Percentiles rank a stretch among this genome's conserved stretches.
phyloP scores from a whole-genome alignment of 2,797 vertebrate genomes.

The Chrosomus eos region DNA sequence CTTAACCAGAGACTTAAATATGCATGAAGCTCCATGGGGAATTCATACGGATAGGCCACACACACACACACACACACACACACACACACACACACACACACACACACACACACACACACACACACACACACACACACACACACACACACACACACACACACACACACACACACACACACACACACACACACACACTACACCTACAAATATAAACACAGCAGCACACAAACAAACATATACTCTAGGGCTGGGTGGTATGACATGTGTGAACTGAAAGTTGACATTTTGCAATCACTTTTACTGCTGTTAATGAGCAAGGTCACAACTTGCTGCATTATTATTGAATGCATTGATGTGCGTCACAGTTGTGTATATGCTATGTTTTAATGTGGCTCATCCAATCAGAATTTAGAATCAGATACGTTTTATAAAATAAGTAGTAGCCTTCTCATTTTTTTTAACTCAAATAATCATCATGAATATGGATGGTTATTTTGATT shows the following conservation, averaged over 20 bases:
- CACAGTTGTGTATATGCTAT: background rate
- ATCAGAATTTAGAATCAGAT: background rate
- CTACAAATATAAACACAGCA: background rate
- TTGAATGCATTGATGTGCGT: background rate
- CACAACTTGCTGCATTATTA: background rate
- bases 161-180: slow-evolving; percentile 38
- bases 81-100: slow-evolving; percentile 27
- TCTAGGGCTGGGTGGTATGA: background rate
- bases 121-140: slow-evolving; percentile 30
- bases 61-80: slow-evolving; percentile 34
- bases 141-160: slow-evolving; percentile 20
- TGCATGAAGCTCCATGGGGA: slow-evolving; percentile 60
- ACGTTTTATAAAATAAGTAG: background rate
- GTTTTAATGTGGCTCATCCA: background rate
- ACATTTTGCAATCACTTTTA: background rate
- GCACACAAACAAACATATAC: slow-evolving; percentile 9
- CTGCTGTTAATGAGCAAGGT: slow-evolving; percentile 2
- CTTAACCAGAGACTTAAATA: slow-evolving; percentile 68
- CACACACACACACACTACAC: slow-evolving; percentile 29
- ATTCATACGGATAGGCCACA: slow-evolving; percentile 56
- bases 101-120: slow-evolving; percentile 32
- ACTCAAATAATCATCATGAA: background rate
- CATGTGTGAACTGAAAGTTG: background rate
- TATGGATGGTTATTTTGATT: background rate
- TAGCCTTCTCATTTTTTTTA: slow-evolving; percentile 4